Evolutionary conservation across 2,888 invertebrate genomes (phyloP).

Genomic region (Amphipoea oculea): DNA sequence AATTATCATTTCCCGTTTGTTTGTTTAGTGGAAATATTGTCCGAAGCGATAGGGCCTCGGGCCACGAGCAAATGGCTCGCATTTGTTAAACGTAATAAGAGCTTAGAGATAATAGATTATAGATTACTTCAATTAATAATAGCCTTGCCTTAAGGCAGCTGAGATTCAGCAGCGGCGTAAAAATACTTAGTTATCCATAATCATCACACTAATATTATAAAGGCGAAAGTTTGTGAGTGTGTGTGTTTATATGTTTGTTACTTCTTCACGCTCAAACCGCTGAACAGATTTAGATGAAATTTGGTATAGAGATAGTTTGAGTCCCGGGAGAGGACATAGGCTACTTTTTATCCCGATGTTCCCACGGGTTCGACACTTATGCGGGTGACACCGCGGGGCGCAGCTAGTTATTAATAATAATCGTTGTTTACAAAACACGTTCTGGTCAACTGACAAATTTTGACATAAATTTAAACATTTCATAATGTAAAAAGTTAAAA

Average conservation of each 20-base stretch:
- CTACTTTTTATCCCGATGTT: too few species aligned
- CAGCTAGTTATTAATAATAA: constrained; percentile 19
- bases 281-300: too few species aligned
- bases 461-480: constrained; percentile 13
- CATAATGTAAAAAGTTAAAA: constrained; percentile 18
- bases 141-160: constrained; percentile 39
- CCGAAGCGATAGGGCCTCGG: constrained; percentile 24
- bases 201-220: too few species aligned
- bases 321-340: too few species aligned
- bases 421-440: constrained; percentile 35
- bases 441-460: constrained; percentile 6
- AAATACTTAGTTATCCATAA: constrained; percentile 37
- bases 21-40: constrained; percentile 49
- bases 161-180: constrained; percentile 36
- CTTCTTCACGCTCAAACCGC: too few species aligned
- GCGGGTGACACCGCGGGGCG: too few species aligned
- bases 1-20: constrained; percentile 57
- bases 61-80: constrained; percentile 51
- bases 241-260: too few species aligned
- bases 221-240: too few species aligned
- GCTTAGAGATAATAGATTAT: constrained; percentile 67
- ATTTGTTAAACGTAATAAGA: constrained; percentile 67
- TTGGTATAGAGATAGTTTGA: too few species aligned
- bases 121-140: constrained; percentile 69
- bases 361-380: too few species aligned